Base-by-base conservation (phyloP, 2,888 invertebrate genomes). In the Pilophorus perplexus region DNA sequence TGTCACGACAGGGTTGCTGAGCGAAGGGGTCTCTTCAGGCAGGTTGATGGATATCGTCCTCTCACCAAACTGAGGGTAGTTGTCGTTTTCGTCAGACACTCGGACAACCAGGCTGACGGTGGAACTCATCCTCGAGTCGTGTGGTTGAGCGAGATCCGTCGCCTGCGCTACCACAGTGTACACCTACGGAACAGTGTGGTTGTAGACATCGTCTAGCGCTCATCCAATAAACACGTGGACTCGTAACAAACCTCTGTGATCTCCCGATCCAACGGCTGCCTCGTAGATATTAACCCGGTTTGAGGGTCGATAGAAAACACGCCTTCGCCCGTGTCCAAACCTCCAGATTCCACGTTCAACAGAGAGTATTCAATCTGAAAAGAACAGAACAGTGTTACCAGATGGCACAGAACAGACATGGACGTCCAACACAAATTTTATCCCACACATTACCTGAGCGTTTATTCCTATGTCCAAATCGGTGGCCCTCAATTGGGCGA, bases 381-480 rank as follows among this genome's bases (percentile, higher is more conserved):
- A 12, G 14, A 10, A 48, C n/a, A n/a, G n/a, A n/a, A n/a, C n/a
- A n/a, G n/a, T n/a, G n/a, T n/a, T n/a, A n/a, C n/a, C n/a, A n/a
- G n/a, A n/a, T n/a, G n/a, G n/a, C n/a, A n/a, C n/a, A n/a, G n/a
- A n/a, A n/a, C n/a, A n/a, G n/a, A n/a, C n/a, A n/a, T n/a, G n/a
- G n/a, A n/a, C n/a, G n/a, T n/a, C n/a, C n/a, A n/a, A n/a, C n/a
- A n/a, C n/a, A n/a, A n/a, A n/a, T n/a, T n/a, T n/a, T n/a, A n/a
- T n/a, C n/a, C n/a, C n/a, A n/a, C n/a, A 42, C 14, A 5, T 42
- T 73, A 89, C 88, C 76, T 93, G 91, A 12, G 90, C 89, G 77
- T 97, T 97, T 73, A 89, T 87, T 1, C 92, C 94, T 38, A 88
- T 84, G 75, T 97, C 96, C 74, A 90, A 88, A 77, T 97, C 96